A percentile compares a stretch with the other conserved stretches of the same genome.
Evolutionary conservation across 1,140 invertebrate genomes (phyloP).

Genomic region (Aleiodes sp.): DNA sequence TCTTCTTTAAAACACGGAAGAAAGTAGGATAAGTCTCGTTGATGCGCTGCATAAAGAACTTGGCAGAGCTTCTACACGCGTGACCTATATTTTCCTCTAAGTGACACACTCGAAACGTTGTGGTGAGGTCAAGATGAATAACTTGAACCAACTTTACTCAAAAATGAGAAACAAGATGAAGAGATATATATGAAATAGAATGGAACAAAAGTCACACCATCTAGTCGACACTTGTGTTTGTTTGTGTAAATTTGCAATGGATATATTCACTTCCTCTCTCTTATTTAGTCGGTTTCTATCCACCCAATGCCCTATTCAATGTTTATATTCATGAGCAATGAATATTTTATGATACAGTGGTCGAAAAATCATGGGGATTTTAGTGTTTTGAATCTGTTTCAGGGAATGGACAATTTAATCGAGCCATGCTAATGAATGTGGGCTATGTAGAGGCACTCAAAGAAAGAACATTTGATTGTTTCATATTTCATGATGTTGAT

Average conservation of each 20-base stretch:
- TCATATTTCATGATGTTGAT: constrained; percentile 97
- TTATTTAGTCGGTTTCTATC: no score
- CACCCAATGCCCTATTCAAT: no score
- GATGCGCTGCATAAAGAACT: constrained; percentile 15
- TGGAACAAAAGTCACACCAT: no score
- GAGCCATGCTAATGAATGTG: constrained; percentile 95
- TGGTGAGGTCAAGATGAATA: constrained; percentile 20
- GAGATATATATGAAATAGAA: background rate
- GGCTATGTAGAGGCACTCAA: constrained; percentile 89
- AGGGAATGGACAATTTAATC: constrained; percentile 82
- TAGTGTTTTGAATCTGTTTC: constrained; percentile 44
- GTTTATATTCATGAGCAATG: constrained; percentile 7
- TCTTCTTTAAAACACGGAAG: constrained; percentile 3
- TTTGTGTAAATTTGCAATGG: no score
- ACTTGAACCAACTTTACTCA: background rate
- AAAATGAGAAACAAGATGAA: background rate
- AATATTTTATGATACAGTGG: background rate
- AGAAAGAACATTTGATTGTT: constrained; percentile 83
- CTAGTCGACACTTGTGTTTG: no score
- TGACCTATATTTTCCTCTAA: constrained; percentile 14
- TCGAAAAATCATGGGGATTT: background rate
- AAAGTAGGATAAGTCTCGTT: background rate
- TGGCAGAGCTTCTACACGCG: constrained; percentile 8
- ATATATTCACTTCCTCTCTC: no score
- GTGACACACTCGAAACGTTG: background rate